Evolutionary conservation across 2,797 vertebrate genomes (phyloP), one percentile per base, ranked within the genome.

Genomic region (Orestias chungarensis): DNA sequence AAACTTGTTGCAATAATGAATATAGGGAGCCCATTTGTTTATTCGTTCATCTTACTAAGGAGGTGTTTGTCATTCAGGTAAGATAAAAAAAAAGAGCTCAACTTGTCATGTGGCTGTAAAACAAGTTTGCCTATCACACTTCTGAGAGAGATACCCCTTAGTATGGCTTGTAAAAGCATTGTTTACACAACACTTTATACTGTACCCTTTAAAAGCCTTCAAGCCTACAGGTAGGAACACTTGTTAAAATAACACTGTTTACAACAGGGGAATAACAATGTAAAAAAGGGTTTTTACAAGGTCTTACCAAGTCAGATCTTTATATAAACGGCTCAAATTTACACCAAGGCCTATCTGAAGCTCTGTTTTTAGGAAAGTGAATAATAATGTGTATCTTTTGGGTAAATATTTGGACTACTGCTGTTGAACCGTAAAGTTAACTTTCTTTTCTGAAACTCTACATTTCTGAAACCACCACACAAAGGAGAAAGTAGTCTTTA

Each of bases 161-260:
- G 76, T 71, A 73, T 83, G 80, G 80, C 84, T 82, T 67, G 80
- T 76, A 81, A 87, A 91, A 66, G 69, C 85, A 78, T 82, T 88
- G 90, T 92, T 92, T 90, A 92, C 86, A 77, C 71, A 81, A 76
- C 71, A 75, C 78, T 92, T 90, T 88, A 86, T 84, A 89, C 85
- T 88, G 85, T 84, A 89, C 85, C 84, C 86, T 91, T 89, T 91
- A 86, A 88, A 92, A 86, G 76, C 74, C 83, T 82, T 82, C 71
- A 73, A 85, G 78, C 66, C 57, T 71, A 49, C 82, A 85, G 79
- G 43, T 72, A 82, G 70, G 78, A 89, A 84, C 82, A 85, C 81
- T 87, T 87, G 84, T 88, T 89, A 87, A 92, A 89, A 62, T 66
- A 83, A 74, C 64, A 66, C 87, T 83, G 73, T 82, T 70, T 57